Percentiles rank a stretch among this genome's conserved stretches.
These are phyloP conservation scores for Notocelia uddmanniana DNA, from an alignment of 2,888 invertebrate species.

Conservation along the genomic window DNA sequence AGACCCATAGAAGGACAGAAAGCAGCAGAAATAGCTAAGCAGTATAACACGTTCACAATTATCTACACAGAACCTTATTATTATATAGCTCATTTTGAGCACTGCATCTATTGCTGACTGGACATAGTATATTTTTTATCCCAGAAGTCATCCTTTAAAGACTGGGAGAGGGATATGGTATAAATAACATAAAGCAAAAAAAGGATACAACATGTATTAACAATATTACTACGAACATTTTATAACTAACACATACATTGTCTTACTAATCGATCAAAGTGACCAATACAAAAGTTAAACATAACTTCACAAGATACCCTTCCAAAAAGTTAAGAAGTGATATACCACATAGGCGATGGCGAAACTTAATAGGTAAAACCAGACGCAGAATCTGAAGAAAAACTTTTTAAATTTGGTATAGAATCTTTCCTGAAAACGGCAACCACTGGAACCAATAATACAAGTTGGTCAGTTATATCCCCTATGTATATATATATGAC, in stretches of 20 bases:
- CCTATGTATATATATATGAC: too few relatives aligned
- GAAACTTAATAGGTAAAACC: neutral
- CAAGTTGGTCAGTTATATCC: conserved; percentile 1
- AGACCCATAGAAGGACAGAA: too few relatives aligned
- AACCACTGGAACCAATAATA: conserved; percentile 7
- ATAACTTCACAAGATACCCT: too few relatives aligned
- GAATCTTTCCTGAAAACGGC: neutral
- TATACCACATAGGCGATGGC: neutral
- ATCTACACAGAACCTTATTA: too few relatives aligned
- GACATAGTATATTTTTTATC: too few relatives aligned
- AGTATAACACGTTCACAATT: too few relatives aligned
- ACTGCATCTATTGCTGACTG: too few relatives aligned
- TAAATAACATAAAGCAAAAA: too few relatives aligned
- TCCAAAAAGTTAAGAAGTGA: neutral
- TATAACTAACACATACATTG: neutral
- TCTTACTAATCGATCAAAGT: neutral
- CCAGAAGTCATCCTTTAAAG: too few relatives aligned
- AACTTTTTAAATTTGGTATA: neutral
- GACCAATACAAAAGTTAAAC: neutral
- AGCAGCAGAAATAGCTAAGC: too few relatives aligned
- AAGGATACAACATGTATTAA: neutral
- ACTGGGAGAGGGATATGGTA: too few relatives aligned
- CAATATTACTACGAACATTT: neutral
- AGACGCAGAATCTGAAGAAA: conserved; percentile 5
- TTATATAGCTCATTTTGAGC: too few relatives aligned